A percentile compares a stretch with the other conserved stretches of the same genome.
These are phyloP conservation scores for Adoxophyes honmai DNA, from an alignment of 1,140 invertebrate species.

Conservation along the genomic window DNA sequence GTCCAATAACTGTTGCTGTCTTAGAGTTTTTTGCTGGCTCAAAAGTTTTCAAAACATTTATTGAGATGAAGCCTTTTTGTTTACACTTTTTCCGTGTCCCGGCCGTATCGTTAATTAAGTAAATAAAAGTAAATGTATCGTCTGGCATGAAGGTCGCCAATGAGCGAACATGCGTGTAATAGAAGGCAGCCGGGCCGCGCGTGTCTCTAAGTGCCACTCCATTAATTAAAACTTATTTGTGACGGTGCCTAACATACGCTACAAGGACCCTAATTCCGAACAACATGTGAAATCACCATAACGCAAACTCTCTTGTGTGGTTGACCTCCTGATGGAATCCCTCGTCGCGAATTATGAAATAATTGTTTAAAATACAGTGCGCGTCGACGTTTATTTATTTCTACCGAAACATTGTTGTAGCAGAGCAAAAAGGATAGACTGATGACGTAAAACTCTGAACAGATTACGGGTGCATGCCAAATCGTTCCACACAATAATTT, in stretches of 20 bases:
- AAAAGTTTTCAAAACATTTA: background rate
- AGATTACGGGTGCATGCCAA: background rate
- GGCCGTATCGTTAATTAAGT: background rate
- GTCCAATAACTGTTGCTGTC: background rate
- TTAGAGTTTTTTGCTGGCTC: background rate
- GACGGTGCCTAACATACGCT: slow-evolving; percentile 24
- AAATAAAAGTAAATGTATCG: slow-evolving; percentile 14
- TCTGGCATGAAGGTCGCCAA: slow-evolving; percentile 20
- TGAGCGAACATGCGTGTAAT: slow-evolving; percentile 34
- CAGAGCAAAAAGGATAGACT: background rate
- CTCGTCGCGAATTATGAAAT: background rate
- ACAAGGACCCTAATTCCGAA: slow-evolving; percentile 13
- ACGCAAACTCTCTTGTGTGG: background rate
- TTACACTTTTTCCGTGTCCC: too few relatives aligned
- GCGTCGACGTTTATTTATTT: background rate
- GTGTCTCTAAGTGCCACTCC: slow-evolving; percentile 58
- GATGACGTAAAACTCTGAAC: background rate
- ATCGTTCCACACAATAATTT: slow-evolving; percentile 11
- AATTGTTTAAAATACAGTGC: background rate
- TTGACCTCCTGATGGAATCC: background rate
- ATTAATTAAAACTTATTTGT: slow-evolving; percentile 72
- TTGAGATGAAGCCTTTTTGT: background rate
- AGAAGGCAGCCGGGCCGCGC: slow-evolving; percentile 37
- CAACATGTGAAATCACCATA: slow-evolving; percentile 14
- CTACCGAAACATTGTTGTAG: background rate